Evolutionary conservation across 2,797 vertebrate species (phyloP), one percentile per base, ranked within the genome.

Genomic region (Onychomys arenicola): DNA sequence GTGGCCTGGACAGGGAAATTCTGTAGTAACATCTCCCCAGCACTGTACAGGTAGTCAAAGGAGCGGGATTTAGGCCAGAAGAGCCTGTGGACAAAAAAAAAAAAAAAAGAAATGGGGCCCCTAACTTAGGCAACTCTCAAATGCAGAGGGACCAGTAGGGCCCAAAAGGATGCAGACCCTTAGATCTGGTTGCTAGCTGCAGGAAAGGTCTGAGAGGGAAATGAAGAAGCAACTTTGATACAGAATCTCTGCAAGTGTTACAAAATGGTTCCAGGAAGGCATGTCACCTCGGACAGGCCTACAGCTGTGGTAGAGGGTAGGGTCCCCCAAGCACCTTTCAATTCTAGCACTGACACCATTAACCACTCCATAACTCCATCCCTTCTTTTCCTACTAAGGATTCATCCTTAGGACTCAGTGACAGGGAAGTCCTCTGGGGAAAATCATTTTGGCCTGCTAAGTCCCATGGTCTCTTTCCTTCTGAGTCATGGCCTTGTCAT

Each of bases 1-100:
- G 99, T 99, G 49, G 99, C 99, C 97, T 99, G 99, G 46, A 99
- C 98, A 0, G 99, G 99, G 97, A 99, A 99, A 96, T 98, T 99
- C 92, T 98, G 94, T 93, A 99, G 98, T 92, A 99, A 98, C 52
- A 98, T 98, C 96, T 99, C 98, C 8, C 99, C 99, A 12, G 98
- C 98, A 9, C 98, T 98, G 93, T 99, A 99, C 95, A 99, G 97
- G 92, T 99, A 99, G 98, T 99, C 99, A 19, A 98, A 99, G 25
- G 98, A 99, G 96, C 98, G 98, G 71, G 99, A 99, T 97, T 97
- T 99, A 90, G 99, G 99, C 99, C 99, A 99, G 92, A 99, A 99
- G 17, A 99, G 98, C 97, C 99, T 99, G 97, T 1, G 37, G 23
- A 89, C 85, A 90, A 52, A 52, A 52, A n/a, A 90, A 52, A 52